A percentile compares a stretch with the other conserved stretches of the same genome.
Conservation (phyloP, 1,140 invertebrate genomes). For the Phthorimaea operculella region DNA sequence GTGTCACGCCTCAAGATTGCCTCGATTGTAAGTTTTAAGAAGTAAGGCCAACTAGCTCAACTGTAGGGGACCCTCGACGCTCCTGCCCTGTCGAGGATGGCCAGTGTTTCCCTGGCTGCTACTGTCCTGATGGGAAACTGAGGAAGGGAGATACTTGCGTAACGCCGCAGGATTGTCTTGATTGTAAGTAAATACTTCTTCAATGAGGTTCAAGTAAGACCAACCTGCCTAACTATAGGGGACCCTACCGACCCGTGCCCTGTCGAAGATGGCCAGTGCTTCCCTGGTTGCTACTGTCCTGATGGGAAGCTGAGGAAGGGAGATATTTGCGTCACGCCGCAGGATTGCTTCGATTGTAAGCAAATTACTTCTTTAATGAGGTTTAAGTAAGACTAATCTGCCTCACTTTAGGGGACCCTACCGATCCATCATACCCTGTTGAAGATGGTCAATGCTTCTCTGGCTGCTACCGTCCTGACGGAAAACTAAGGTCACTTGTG, state of each 20-base stretch:
- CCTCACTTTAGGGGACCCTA: too few species aligned
- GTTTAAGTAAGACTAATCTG: too few species aligned
- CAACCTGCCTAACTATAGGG: too few species aligned
- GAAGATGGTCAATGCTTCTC: too few species aligned
- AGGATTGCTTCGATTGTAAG: constrained; percentile 81
- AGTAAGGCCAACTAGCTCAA: constrained; percentile 75
- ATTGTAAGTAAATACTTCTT: constrained; percentile 80
- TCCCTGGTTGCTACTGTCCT: constrained; percentile 86
- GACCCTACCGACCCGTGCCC: too few species aligned
- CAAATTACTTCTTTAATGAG: too few species aligned
- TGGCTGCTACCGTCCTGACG: too few species aligned
- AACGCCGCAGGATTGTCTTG: constrained; percentile 75
- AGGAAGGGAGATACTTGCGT: constrained; percentile 77
- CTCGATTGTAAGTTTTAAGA: constrained; percentile 81
- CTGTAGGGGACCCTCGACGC: constrained; percentile 69
- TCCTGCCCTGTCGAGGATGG: constrained; percentile 72
- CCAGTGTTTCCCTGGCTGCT: constrained; percentile 84
- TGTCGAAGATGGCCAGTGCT: constrained; percentile 73
- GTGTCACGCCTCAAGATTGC: constrained; percentile 77
- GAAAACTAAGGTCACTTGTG: too few species aligned
- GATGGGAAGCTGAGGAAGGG: constrained; percentile 77
- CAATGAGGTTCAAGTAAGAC: too few species aligned
- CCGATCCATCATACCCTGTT: too few species aligned
- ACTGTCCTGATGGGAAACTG: constrained; percentile 82
- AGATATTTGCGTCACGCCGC: constrained; percentile 75